Evolutionary conservation across 2,797 vertebrate species (phyloP), one percentile per base, ranked within the genome.

Genomic region (Falco novaeseelandiae): DNA sequence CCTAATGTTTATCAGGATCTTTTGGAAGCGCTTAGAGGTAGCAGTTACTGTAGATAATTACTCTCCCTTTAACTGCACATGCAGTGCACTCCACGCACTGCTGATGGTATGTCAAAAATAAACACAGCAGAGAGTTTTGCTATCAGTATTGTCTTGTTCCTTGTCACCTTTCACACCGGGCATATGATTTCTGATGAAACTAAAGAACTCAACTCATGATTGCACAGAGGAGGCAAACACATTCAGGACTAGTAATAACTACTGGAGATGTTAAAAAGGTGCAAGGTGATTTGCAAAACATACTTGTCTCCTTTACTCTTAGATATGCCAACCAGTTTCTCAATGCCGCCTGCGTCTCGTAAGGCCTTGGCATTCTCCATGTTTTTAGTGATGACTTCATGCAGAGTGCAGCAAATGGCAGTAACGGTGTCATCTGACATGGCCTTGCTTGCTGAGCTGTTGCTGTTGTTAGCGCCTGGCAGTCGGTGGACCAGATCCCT

Each of bases 291-390:
- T 97, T 61, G 32, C 54, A 82, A 65, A 94, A 98, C 99, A 95
- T 99, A 99, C 99, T 99, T 99, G 98, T 99, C 99, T 98, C 99
- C 99, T 99, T 99, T 99, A 99, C 99, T 99, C 97, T 99, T 99
- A 96, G 99, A 99, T 87, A 99, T 98, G 98, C 99, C 98, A 87
- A 99, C 98, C 97, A 99, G 97, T 98, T 99, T 99, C 98, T 98
- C 98, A 74, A 99, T 98, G 97, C 98, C 99, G 1, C 99, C 99
- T 17, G 99, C 99, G 61, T 99, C 99, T 95, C 99, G 98, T 98
- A 99, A 99, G 97, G 99, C 98, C 98, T 99, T 99, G 98, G 99
- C 98, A 51, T 99, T 99, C 98, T 99, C 98, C 98, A 99, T 99
- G 97, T 99, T 99, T 97, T 99, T 99, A 97, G 99, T 99, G 98